Evolutionary conservation across 2,888 invertebrate species (phyloP).

Genomic region (Dynastes grantii): DNA sequence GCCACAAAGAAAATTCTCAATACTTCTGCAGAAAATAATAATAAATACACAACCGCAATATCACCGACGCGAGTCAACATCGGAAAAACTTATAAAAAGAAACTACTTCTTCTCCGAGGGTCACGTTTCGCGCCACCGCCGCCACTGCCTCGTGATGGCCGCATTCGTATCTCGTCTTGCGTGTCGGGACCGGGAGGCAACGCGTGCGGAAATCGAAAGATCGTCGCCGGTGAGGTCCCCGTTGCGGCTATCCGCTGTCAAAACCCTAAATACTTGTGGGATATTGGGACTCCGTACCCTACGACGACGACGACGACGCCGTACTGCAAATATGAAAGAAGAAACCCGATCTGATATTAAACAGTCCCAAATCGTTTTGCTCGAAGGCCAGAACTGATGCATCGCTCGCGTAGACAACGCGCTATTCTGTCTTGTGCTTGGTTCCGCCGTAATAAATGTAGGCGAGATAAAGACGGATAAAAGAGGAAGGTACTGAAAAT

Average conservation of each 20-base stretch:
- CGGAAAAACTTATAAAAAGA: slow-evolving; percentile 17
- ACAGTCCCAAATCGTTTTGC: slow-evolving; percentile 50
- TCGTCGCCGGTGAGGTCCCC: slow-evolving; percentile 13
- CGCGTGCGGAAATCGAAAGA: not conserved
- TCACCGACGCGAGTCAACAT: not conserved
- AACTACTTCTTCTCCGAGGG: slow-evolving; percentile 23
- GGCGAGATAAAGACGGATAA: not conserved
- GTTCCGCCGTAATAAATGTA: not conserved
- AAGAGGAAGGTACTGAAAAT: not conserved
- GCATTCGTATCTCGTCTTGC: slow-evolving; percentile 2
- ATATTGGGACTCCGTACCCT: slow-evolving; percentile 55
- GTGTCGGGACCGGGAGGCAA: not conserved
- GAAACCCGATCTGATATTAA: slow-evolving; percentile 60
- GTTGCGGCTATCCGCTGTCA: slow-evolving; percentile 56
- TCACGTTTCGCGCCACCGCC: slow-evolving; percentile 19
- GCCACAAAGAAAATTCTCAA: slow-evolving; percentile 4
- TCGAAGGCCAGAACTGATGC: slow-evolving; percentile 26
- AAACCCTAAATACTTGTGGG: slow-evolving; percentile 61
- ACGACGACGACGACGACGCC: not conserved
- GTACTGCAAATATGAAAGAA: slow-evolving; percentile 59
- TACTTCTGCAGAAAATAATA: slow-evolving; percentile 12
- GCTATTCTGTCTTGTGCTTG: not conserved
- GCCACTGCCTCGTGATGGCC: not conserved
- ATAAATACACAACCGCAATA: slow-evolving; percentile 29
- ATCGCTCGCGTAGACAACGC: not conserved